Evolutionary conservation across 2,888 invertebrate genomes (phyloP).

Genomic region (Hecatera dysodea): DNA sequence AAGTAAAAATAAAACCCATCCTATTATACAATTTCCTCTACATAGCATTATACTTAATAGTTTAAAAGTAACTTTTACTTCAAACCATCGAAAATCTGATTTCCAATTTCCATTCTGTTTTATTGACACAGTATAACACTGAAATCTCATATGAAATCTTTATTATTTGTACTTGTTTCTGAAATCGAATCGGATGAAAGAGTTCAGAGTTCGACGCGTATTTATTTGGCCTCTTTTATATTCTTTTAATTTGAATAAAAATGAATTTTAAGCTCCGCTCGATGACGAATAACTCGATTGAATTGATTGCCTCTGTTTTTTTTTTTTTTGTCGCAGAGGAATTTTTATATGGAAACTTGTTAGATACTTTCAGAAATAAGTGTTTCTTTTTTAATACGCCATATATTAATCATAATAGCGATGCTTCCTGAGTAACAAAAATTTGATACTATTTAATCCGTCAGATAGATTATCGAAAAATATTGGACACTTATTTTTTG

Average conservation of each 20-base stretch:
- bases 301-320: neutral
- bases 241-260: neutral
- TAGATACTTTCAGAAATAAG: neutral
- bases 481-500: too few species aligned
- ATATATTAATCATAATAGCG: too few species aligned
- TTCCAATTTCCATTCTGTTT: neutral
- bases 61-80: too few species aligned
- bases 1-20: too few species aligned
- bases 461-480: too few species aligned
- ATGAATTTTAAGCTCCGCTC: neutral
- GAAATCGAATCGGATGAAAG: conserved; percentile 8
- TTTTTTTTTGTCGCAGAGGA: neutral
- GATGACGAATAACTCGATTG: neutral
- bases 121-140: neutral
- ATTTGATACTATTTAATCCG: too few species aligned
- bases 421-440: too few species aligned
- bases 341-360: neutral
- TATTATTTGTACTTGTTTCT: neutral
- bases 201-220: neutral
- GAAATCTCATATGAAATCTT: neutral
- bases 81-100: neutral
- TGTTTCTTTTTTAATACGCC: too few species aligned
- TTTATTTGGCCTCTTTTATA: conserved; percentile 1
- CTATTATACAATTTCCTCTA: too few species aligned
- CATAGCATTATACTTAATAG: too few species aligned